Evolutionary conservation across 2,797 vertebrate species (phyloP).

Genomic region (Enteromius thamalakanensis): DNA sequence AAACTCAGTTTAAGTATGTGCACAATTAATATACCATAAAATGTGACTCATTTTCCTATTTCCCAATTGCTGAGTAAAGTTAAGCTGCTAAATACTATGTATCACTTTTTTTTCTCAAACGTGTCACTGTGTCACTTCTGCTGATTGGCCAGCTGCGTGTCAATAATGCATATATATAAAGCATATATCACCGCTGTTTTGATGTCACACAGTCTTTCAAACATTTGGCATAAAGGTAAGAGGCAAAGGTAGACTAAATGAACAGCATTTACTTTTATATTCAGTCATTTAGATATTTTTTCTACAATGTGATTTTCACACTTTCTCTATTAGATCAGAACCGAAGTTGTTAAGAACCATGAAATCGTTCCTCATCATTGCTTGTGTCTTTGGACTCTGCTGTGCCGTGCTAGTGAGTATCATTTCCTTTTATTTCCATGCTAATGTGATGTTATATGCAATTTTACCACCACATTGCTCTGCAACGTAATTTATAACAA

Average conservation of each 20-base stretch:
- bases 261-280: background rate
- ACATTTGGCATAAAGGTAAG: slow-evolving; percentile 27
- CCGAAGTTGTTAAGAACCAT: slow-evolving; percentile 33
- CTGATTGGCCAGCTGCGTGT: slow-evolving; percentile 49
- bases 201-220: background rate
- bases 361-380: slow-evolving; percentile 42
- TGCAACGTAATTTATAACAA: background rate
- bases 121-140: background rate
- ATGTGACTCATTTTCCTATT: background rate
- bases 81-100: background rate
- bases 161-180: slow-evolving; percentile 36
- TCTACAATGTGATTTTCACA: background rate
- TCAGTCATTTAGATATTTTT: background rate
- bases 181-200: background rate
- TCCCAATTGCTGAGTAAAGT: slow-evolving; percentile 20
- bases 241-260: background rate
- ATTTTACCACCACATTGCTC: background rate
- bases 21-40: background rate
- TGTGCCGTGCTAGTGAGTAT: slow-evolving; percentile 48
- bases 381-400: slow-evolving; percentile 45
- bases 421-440: background rate
- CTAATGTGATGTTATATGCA: background rate
- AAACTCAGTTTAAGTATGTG: background rate
- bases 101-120: background rate
- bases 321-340: background rate